Base-by-base conservation (phyloP, 2,888 invertebrate genomes). In the Camponotus fellah region DNA sequence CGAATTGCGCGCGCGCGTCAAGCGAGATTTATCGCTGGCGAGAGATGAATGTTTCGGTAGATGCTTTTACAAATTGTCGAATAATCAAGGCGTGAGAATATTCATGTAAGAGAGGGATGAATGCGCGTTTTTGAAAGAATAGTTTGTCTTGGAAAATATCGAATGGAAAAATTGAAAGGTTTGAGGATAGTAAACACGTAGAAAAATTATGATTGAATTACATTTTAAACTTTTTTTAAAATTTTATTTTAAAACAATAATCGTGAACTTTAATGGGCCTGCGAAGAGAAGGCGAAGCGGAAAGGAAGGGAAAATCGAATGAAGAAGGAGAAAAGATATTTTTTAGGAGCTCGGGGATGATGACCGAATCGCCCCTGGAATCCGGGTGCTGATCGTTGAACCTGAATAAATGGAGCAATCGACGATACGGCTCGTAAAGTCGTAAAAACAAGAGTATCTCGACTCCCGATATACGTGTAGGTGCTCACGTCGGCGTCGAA, bases 361-460 rank as follows among this genome's bases (percentile, higher is more conserved):
- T 77, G 82, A 88, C 56, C 40, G 83, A 82, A 79, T 83, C 86
- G 82, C 76, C 76, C 85, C 88, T 37, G 83, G 84, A 88, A 88
- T 90, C 84, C 87, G 87, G 83, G 83, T 84, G 87, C 79, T 88
- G 90, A 92, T 88, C 91, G 88, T 89, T 89, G 91, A 92, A 92
- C 92, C 88, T 84, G 87, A 91, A 89, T 87, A 88, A 91, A 90
- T 88, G 88, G 87, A 89, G 87, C 90, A 89, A 90, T 91, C 87
- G 88, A 76, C 85, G 88, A 91, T 90, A 87, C 87, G 88, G 82
- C 84, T 92, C 89, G 89, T 91, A 89, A 91, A 91, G 87, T 76
- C 87, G 88, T 91, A 91, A 91, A 91, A 92, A 89, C 87, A 90
- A 90, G 89, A 88, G 89, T 89, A 89, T 87, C 85, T 85, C 84